phyloP scores from a whole-genome alignment of 1,140 invertebrate species.

The Chrysopa pallens region DNA sequence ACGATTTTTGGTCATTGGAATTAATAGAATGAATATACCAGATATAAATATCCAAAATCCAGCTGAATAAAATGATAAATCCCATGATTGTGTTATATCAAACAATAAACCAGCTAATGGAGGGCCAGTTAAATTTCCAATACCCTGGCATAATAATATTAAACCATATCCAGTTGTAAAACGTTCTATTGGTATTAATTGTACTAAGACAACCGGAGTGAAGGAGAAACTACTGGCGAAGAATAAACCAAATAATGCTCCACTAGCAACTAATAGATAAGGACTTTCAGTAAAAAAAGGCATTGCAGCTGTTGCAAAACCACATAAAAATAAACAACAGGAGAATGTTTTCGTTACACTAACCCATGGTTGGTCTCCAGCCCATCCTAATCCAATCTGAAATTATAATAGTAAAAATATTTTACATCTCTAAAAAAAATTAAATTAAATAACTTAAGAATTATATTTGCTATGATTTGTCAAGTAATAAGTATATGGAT shows the following conservation, averaged over 20 bases:
- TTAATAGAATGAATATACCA: conserved; percentile 48
- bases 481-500: too few relatives aligned
- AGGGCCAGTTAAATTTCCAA: conserved; percentile 37
- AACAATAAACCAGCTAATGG: conserved; percentile 43
- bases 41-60: conserved; percentile 58
- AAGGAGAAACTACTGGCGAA: conserved; percentile 78
- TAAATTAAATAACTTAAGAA: too few relatives aligned
- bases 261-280: conserved; percentile 31
- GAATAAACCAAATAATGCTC: conserved; percentile 58
- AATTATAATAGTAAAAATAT: conserved; percentile 3
- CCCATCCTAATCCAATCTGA: conserved; percentile 68
- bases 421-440: too few relatives aligned
- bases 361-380: conserved; percentile 76
- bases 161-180: conserved; percentile 83
- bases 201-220: conserved; percentile 70
- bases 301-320: conserved; percentile 47
- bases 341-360: conserved; percentile 67
- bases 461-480: too few relatives aligned
- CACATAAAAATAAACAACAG: conserved; percentile 55
- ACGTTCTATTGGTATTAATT: conserved; percentile 55
- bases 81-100: conserved; percentile 50
- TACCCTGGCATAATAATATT: conserved; percentile 67
- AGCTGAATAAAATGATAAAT: conserved; percentile 54
- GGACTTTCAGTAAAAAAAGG: conserved; percentile 46
- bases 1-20: conserved; percentile 44